A percentile compares a stretch with the other conserved stretches of the same genome.
These are phyloP conservation scores for Zaprionus tsacasi DNA, from an alignment of 1,140 invertebrate genomes.

Conservation along the genomic window DNA sequence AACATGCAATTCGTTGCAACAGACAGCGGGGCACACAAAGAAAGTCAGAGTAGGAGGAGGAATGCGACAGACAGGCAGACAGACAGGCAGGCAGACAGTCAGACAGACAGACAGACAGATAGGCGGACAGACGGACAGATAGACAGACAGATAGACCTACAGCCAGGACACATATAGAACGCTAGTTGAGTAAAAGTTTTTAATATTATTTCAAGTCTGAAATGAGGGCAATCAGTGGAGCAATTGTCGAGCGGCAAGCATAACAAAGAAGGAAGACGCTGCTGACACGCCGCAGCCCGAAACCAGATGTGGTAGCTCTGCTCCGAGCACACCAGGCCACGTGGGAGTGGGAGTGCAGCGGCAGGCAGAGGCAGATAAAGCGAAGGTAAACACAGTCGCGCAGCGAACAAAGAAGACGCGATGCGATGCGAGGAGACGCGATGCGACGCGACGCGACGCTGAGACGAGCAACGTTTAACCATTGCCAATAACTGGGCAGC, in stretches of 20 bases:
- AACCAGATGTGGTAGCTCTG: constrained; percentile 27
- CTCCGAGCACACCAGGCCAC: too few species aligned
- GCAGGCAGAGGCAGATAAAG: constrained; percentile 9
- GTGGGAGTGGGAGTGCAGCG: constrained; percentile 16
- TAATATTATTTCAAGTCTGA: constrained; percentile 83
- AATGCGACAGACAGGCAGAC: constrained; percentile 1
- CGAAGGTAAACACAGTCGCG: constrained; percentile 29
- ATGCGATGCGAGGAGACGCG: constrained; percentile 7
- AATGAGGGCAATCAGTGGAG: constrained; percentile 80
- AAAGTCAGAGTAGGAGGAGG: not conserved
- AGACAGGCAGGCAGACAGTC: constrained; percentile 4
- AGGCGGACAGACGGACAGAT: not conserved
- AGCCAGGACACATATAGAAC: constrained; percentile 35
- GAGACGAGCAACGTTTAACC: constrained; percentile 44
- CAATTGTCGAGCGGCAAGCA: constrained; percentile 80
- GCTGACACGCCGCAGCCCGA: constrained; percentile 32
- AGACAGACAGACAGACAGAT: constrained; percentile 10
- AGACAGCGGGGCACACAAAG: not conserved
- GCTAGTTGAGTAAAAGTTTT: constrained; percentile 72
- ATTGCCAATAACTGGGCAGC: constrained; percentile 58
- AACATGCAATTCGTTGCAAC: constrained; percentile 41
- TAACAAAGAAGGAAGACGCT: constrained; percentile 68
- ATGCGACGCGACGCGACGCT: constrained; percentile 15
- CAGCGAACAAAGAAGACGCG: constrained; percentile 31
- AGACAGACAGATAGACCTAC: constrained; percentile 23